Percentiles rank a stretch among this genome's conserved stretches.
phyloP scores from a whole-genome alignment of 2,888 invertebrate species.

The Ashinkailepas kermadecensis region DNA sequence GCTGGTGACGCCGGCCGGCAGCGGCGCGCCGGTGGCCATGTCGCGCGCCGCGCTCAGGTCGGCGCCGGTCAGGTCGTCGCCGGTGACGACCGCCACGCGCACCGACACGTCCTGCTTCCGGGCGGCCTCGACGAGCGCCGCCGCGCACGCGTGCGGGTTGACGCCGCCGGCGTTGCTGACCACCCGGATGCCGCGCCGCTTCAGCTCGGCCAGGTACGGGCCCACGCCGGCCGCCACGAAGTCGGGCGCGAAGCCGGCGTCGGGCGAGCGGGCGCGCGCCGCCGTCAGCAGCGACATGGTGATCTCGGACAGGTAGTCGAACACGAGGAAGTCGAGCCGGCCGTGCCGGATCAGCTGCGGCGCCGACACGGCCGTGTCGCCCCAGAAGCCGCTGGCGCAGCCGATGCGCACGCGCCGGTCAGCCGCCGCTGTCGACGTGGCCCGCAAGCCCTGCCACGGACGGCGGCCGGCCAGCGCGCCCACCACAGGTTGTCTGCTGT shows the following conservation, averaged over 20 bases:
- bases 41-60: slow-evolving; percentile 27
- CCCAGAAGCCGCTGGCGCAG: slow-evolving; percentile 50
- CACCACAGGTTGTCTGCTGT: too few relatives aligned
- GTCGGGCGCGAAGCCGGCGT: slow-evolving; percentile 47
- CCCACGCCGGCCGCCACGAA: slow-evolving; percentile 44
- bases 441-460: too few relatives aligned
- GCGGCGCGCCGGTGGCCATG: slow-evolving; percentile 30
- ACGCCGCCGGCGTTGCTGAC: slow-evolving; percentile 49
- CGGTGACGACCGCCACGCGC: slow-evolving; percentile 42
- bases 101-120: slow-evolving; percentile 41
- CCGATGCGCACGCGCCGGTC: slow-evolving; percentile 37
- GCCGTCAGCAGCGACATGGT: slow-evolving; percentile 49
- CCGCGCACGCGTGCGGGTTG: slow-evolving; percentile 46
- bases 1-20: slow-evolving; percentile 34
- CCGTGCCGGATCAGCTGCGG: slow-evolving; percentile 45
- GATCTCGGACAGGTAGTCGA: slow-evolving; percentile 49
- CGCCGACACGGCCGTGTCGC: slow-evolving; percentile 47
- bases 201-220: slow-evolving; percentile 44
- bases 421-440: background rate
- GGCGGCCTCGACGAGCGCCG: slow-evolving; percentile 40
- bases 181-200: slow-evolving; percentile 45
- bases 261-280: slow-evolving; percentile 43
- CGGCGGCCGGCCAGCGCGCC: too few relatives aligned
- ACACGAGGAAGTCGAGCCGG: slow-evolving; percentile 45
- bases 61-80: slow-evolving; percentile 43